phyloP scores from a whole-genome alignment of 1,140 invertebrate genomes.

The Diprion similis region DNA sequence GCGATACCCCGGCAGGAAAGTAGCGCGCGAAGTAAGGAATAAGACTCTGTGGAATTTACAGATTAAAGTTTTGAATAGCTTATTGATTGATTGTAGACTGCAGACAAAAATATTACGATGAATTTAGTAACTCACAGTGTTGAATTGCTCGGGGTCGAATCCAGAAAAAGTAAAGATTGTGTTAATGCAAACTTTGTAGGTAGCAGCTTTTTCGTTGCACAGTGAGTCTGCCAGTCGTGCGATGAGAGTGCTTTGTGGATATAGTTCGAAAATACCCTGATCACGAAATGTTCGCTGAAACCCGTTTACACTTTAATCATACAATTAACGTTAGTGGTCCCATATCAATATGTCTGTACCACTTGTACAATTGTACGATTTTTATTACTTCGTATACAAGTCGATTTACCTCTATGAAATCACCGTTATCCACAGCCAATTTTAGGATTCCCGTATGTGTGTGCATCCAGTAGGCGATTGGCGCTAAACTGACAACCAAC shows the following conservation, averaged over 20 bases:
- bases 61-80: not conserved
- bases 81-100: not conserved
- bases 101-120: not conserved
- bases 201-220: constrained; percentile 38
- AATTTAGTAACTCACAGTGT: constrained; percentile 35
- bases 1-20: constrained; percentile 67
- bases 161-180: constrained; percentile 49
- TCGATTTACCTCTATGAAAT: constrained; percentile 31
- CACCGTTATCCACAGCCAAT: constrained; percentile 19
- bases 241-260: constrained; percentile 56
- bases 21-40: constrained; percentile 44
- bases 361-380: constrained; percentile 21
- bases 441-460: constrained; percentile 29
- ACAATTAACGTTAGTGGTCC: constrained; percentile 1
- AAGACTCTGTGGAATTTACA: constrained; percentile 38
- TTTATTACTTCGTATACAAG: constrained; percentile 9
- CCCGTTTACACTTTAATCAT: constrained; percentile 6
- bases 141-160: constrained; percentile 35
- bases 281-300: not conserved
- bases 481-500: constrained; percentile 62
- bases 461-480: constrained; percentile 54
- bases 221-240: constrained; percentile 47
- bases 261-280: constrained; percentile 60
- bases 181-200: constrained; percentile 43
- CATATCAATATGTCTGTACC: not conserved